A percentile compares a stretch with the other conserved stretches of the same genome.
Conservation (phyloP, 2,113 vertebrate species). For the Microtus pennsylvanicus region DNA sequence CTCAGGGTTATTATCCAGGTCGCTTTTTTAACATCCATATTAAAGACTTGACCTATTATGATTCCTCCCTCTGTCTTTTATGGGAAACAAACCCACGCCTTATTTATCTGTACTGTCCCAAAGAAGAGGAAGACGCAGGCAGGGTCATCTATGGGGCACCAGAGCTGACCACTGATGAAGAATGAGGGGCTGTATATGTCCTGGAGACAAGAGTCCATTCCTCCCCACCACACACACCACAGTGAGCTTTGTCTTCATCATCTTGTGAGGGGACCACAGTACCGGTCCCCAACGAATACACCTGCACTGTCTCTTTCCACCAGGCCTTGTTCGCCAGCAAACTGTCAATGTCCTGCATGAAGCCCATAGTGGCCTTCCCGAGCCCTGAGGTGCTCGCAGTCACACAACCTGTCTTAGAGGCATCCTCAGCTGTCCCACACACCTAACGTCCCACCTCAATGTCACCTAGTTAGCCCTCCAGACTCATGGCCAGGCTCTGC, state of each 20-base stretch:
- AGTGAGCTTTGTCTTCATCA: not conserved
- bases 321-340: not conserved
- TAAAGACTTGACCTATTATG: not conserved
- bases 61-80: not conserved
- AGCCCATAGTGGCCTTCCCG: not conserved
- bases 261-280: not conserved
- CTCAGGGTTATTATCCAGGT: not conserved
- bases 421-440: not conserved
- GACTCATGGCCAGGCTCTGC: not conserved
- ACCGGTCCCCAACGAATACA: not conserved
- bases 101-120: not conserved
- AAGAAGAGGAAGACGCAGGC: not conserved
- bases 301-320: not conserved
- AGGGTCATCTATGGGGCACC: not conserved
- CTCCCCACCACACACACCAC: not conserved
- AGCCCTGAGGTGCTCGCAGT: no score
- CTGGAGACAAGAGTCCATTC: not conserved
- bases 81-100: not conserved
- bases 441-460: not conserved
- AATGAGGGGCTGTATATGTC: not conserved
- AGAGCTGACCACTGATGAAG: fast-evolving
- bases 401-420: not conserved
- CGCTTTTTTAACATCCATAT: not conserved
- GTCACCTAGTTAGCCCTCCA: not conserved
- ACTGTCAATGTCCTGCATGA: no score